These are phyloP conservation scores for Girardia tigrina DNA, from an alignment of 2,888 invertebrate species.

Conservation along the genomic window DNA sequence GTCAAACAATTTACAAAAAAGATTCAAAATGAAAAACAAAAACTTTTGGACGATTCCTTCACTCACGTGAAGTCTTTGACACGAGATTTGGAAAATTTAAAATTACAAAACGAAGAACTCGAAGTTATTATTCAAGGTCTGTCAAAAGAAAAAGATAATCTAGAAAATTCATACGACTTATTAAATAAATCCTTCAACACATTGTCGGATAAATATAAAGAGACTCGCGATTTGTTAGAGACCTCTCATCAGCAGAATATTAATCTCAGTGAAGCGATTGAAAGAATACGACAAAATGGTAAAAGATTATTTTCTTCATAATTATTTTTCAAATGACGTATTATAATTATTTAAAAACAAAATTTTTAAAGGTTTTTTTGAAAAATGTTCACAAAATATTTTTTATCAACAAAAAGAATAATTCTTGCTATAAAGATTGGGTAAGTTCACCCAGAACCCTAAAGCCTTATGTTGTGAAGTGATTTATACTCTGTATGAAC, in stretches of 20 bases:
- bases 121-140: background rate
- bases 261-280: background rate
- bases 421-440: too few relatives aligned
- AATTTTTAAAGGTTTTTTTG: too few relatives aligned
- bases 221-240: background rate
- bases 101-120: constrained; percentile 2
- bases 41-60: background rate
- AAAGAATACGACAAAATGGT: background rate
- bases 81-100: background rate
- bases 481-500: too few relatives aligned
- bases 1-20: background rate
- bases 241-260: background rate
- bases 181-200: background rate
- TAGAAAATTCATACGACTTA: background rate
- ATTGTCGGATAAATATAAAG: background rate
- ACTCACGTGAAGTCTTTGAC: background rate
- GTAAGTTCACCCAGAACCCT: too few relatives aligned
- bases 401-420: too few relatives aligned
- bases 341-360: too few relatives aligned
- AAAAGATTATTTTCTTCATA: too few relatives aligned
- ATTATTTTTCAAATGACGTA: too few relatives aligned
- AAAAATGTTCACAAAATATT: too few relatives aligned
- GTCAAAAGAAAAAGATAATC: background rate
- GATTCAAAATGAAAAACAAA: background rate
- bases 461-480: too few relatives aligned